Conservation (phyloP, 2,113 vertebrate genomes). For the Nibea coibor region DNA sequence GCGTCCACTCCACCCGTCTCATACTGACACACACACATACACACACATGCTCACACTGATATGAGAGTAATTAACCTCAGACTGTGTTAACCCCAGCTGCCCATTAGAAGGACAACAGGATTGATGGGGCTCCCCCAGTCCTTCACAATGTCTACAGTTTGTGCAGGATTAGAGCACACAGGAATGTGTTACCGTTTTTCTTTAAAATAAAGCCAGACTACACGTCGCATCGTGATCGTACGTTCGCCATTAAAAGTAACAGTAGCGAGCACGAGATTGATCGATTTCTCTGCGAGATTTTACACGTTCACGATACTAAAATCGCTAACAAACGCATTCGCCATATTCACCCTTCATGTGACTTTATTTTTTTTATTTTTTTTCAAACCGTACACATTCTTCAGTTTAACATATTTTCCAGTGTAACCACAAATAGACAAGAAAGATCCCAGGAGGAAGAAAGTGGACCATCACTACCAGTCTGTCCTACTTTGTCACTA, state of each 20-base stretch:
- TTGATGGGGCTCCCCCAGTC: slow-evolving; percentile 83
- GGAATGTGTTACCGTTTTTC: slow-evolving; percentile 22
- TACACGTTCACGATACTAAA: neutral
- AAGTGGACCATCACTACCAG: slow-evolving; percentile 44
- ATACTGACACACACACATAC: slow-evolving; percentile 37
- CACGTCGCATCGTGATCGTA: neutral
- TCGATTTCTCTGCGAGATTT: neutral
- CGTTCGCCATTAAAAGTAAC: slow-evolving; percentile 1
- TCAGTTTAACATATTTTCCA: slow-evolving; percentile 25
- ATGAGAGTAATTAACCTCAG: slow-evolving; percentile 89
- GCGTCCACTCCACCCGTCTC: slow-evolving; percentile 69
- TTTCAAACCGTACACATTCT: neutral
- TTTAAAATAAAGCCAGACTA: slow-evolving; percentile 1
- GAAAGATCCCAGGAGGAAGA: slow-evolving; percentile 43
- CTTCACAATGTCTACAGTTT: slow-evolving; percentile 66
- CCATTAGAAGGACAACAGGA: slow-evolving; percentile 86
- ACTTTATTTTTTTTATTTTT: slow-evolving; percentile 8
- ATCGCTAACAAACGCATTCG: neutral
- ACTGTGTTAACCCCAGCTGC: slow-evolving; percentile 82
- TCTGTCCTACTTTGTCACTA: slow-evolving; percentile 72
- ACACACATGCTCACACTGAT: slow-evolving; percentile 57
- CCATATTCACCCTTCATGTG: neutral
- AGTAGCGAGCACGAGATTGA: neutral
- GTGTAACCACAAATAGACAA: slow-evolving; percentile 52
- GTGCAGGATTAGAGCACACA: slow-evolving; percentile 47